phyloP scores from a whole-genome alignment of 2,888 invertebrate genomes.

The Andrena marginata region DNA sequence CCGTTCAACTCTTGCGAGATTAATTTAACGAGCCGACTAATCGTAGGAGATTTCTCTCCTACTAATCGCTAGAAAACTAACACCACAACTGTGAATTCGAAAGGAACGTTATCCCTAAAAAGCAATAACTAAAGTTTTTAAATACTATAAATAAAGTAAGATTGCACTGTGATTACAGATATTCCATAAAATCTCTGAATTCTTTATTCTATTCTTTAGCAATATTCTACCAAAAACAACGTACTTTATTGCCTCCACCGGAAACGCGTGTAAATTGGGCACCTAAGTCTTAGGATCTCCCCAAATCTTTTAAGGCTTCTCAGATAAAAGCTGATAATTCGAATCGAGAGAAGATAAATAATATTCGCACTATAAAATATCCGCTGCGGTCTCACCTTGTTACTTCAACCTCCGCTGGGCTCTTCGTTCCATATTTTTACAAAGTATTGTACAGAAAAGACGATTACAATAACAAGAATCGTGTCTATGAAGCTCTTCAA shows the following conservation, averaged over 20 bases:
- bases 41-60: not conserved
- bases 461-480: constrained; percentile 79
- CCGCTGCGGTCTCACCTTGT: constrained; percentile 34
- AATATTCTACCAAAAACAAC: constrained; percentile 23
- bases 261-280: constrained; percentile 46
- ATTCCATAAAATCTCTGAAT: constrained; percentile 8
- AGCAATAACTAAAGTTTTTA: constrained; percentile 11
- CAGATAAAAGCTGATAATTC: constrained; percentile 48
- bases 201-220: constrained; percentile 21
- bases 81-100: not conserved
- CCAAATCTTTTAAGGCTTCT: constrained; percentile 15
- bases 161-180: constrained; percentile 55
- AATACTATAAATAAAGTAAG: constrained; percentile 31
- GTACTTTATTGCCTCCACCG: constrained; percentile 21
- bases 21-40: constrained; percentile 22
- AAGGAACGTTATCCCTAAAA: not conserved
- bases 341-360: constrained; percentile 51
- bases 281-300: constrained; percentile 25
- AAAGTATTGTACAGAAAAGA: constrained; percentile 80
- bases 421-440: constrained; percentile 76
- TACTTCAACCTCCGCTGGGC: constrained; percentile 49
- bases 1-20: constrained; percentile 3
- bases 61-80: constrained; percentile 21
- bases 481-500: constrained; percentile 80
- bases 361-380: constrained; percentile 36